Percentiles rank a stretch among this genome's conserved stretches.
Evolutionary conservation across 2,113 vertebrate genomes (phyloP).

Genomic region (Sebastes fasciatus): DNA sequence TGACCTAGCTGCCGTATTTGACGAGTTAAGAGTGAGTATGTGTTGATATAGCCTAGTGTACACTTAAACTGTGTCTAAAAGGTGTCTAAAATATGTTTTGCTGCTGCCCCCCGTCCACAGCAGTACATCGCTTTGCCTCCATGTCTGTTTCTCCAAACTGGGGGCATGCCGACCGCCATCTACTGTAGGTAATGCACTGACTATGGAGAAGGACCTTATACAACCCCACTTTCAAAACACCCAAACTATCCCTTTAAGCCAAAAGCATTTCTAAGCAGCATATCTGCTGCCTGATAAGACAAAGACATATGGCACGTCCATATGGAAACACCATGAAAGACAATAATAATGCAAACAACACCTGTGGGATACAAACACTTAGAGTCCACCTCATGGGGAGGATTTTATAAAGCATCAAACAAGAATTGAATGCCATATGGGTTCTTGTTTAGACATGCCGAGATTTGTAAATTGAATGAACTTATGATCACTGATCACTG

Average conservation of each 20-base stretch:
- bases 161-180: no score
- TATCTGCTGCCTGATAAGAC: not conserved
- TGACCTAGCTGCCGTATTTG: no score
- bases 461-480: not conserved
- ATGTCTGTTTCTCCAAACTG: not conserved
- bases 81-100: not conserved
- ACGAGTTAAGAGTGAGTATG: no score
- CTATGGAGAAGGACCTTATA: not conserved
- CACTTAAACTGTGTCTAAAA: no score
- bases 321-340: slow-evolving; percentile 35
- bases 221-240: not conserved
- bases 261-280: not conserved
- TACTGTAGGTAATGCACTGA: not conserved
- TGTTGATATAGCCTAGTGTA: no score
- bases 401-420: not conserved
- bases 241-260: not conserved
- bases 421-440: not conserved
- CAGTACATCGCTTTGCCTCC: not conserved
- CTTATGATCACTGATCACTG: slow-evolving; percentile 6
- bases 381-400: not conserved
- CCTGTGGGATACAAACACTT: slow-evolving; percentile 21
- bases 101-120: not conserved
- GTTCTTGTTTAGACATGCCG: not conserved
- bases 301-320: slow-evolving; percentile 27
- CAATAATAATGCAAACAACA: slow-evolving; percentile 24